phyloP scores from a whole-genome alignment of 1,140 invertebrate genomes.

The Drosophila sulfurigaster region DNA sequence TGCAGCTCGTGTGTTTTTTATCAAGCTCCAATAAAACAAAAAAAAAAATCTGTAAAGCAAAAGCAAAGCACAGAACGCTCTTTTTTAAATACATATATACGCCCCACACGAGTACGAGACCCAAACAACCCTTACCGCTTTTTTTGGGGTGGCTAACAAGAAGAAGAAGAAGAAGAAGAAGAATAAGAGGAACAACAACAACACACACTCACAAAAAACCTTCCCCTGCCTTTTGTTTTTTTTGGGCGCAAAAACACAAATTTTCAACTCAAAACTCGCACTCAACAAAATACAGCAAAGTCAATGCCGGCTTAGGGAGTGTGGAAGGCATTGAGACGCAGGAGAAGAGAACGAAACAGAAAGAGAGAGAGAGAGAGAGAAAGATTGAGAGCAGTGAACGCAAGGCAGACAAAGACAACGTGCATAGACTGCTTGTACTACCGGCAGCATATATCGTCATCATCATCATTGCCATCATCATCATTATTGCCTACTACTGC shows the following conservation, averaged over 20 bases:
- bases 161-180: too few relatives aligned
- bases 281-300: conserved; percentile 46
- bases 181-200: background rate
- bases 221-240: conserved; percentile 32
- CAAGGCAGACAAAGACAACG: conserved; percentile 18
- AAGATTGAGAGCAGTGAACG: background rate
- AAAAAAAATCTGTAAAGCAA: background rate
- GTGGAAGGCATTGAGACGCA: conserved; percentile 33
- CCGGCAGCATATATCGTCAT: conserved; percentile 30
- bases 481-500: background rate
- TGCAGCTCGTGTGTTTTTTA: conserved; percentile 65
- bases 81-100: conserved; percentile 44
- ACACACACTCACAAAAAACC: conserved; percentile 24
- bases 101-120: conserved; percentile 28
- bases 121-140: conserved; percentile 57
- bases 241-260: conserved; percentile 70
- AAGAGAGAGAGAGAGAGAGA: conserved; percentile 34
- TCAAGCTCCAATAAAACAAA: conserved; percentile 16
- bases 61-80: conserved; percentile 44
- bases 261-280: conserved; percentile 69
- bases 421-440: conserved; percentile 10
- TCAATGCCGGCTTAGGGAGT: conserved; percentile 63
- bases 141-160: conserved; percentile 41
- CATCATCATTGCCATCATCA: conserved; percentile 41
- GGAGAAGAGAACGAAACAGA: conserved; percentile 16